Conservation (phyloP, 2,113 vertebrate species). For the Mobula birostris region DNA sequence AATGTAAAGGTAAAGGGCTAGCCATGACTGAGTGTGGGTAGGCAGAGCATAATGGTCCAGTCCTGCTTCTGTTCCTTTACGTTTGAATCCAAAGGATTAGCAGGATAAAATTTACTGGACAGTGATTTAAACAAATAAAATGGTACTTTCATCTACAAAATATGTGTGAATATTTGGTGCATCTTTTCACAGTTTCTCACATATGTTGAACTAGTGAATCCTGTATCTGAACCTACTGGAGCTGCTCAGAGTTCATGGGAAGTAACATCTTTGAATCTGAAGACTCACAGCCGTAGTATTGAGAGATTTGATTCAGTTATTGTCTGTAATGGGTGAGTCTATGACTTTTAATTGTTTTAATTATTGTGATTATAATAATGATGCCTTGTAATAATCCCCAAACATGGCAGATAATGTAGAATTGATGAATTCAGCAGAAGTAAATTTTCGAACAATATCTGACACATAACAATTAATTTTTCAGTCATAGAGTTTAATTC, state of each 20-base stretch:
- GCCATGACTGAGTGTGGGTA: neutral
- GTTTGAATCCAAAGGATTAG: too few relatives aligned
- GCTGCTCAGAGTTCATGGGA: constrained; percentile 48
- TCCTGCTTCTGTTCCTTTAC: too few relatives aligned
- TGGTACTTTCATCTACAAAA: neutral
- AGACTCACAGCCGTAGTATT: constrained; percentile 38
- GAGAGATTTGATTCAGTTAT: constrained; percentile 55
- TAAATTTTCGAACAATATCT: neutral
- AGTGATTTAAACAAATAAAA: neutral
- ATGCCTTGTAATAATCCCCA: neutral
- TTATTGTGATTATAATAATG: too few relatives aligned
- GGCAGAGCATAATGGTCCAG: too few relatives aligned
- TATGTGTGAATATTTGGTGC: neutral
- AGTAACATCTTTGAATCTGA: constrained; percentile 42
- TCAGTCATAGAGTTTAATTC: neutral
- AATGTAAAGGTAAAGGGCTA: neutral
- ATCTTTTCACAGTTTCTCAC: constrained; percentile 46
- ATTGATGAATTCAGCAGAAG: neutral
- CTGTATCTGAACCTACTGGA: constrained; percentile 41
- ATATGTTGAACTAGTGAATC: constrained; percentile 47
- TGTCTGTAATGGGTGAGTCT: constrained; percentile 57
- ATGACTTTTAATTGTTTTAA: too few relatives aligned
- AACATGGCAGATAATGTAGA: neutral
- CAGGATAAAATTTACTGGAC: neutral
- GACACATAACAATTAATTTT: neutral